Evolutionary conservation across 2,888 invertebrate genomes (phyloP).

Genomic region (Eupithecia dodoneata): DNA sequence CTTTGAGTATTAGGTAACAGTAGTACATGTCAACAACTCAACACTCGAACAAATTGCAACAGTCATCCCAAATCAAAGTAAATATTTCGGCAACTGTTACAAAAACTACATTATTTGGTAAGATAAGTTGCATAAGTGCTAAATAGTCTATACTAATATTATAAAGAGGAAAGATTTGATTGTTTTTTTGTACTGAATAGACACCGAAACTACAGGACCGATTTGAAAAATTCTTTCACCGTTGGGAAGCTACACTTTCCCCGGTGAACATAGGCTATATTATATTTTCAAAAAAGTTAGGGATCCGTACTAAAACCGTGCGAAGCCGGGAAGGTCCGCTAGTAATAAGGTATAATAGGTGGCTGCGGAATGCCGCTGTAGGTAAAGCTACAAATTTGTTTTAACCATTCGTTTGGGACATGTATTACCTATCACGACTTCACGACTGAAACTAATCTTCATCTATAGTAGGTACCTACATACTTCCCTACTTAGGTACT

Average conservation of each 20-base stretch:
- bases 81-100: not conserved
- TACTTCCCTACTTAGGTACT: not conserved
- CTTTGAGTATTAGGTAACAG: not conserved
- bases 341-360: too few relatives aligned
- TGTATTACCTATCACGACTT: constrained; percentile 4
- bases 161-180: too few relatives aligned
- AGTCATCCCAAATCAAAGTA: not conserved
- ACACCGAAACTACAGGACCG: too few relatives aligned
- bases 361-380: not conserved
- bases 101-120: not conserved
- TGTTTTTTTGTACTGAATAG: too few relatives aligned
- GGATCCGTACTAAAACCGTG: too few relatives aligned
- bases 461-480: not conserved
- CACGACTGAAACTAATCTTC: not conserved
- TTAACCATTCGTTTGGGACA: not conserved
- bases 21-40: not conserved
- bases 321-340: too few relatives aligned
- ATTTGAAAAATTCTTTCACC: too few relatives aligned
- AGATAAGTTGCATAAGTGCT: not conserved
- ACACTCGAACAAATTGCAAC: not conserved
- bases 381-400: constrained; percentile 1
- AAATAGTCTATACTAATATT: not conserved
- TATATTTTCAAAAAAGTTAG: too few relatives aligned
- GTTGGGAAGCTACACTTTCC: too few relatives aligned
- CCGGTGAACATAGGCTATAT: too few relatives aligned